A percentile compares a stretch with the other conserved stretches of the same genome.
Evolutionary conservation across 2,113 vertebrate species (phyloP).

Genomic region (Vulpes lagopus): DNA sequence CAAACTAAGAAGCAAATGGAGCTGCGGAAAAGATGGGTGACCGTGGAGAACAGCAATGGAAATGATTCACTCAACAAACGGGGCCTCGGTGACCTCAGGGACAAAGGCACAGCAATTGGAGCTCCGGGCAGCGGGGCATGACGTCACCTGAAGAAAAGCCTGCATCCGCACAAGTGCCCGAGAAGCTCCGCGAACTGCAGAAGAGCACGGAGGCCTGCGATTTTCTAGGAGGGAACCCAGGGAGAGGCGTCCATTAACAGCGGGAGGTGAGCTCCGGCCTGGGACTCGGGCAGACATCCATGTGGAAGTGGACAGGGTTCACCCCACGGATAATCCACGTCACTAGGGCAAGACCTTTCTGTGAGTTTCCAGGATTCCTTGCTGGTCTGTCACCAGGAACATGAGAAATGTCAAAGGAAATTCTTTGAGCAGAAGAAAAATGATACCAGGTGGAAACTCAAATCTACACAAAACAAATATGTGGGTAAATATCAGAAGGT

Average conservation of each 20-base stretch:
- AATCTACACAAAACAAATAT: accelerated
- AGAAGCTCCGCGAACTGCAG: background rate
- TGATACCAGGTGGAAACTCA: background rate
- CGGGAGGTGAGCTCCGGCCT: accelerated
- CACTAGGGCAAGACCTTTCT: accelerated
- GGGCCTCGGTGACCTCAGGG: accelerated
- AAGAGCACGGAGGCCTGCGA: too few relatives aligned
- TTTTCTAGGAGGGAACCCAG: accelerated
- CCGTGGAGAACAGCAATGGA: accelerated
- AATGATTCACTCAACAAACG: accelerated
- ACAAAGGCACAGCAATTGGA: accelerated
- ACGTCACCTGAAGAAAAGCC: too few relatives aligned
- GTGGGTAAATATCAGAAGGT: too few relatives aligned
- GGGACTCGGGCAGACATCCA: background rate
- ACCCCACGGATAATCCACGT: accelerated
- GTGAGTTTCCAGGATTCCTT: background rate
- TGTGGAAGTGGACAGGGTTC: too few relatives aligned
- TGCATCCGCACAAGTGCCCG: accelerated
- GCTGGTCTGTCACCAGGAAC: accelerated
- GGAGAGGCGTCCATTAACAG: too few relatives aligned
- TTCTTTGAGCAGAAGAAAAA: background rate
- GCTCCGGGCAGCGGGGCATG: accelerated
- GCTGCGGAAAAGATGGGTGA: accelerated
- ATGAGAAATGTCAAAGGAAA: accelerated
- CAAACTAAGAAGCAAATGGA: accelerated